Evolutionary conservation across 2,888 invertebrate genomes (phyloP).

Genomic region (Thereva nobilitata): DNA sequence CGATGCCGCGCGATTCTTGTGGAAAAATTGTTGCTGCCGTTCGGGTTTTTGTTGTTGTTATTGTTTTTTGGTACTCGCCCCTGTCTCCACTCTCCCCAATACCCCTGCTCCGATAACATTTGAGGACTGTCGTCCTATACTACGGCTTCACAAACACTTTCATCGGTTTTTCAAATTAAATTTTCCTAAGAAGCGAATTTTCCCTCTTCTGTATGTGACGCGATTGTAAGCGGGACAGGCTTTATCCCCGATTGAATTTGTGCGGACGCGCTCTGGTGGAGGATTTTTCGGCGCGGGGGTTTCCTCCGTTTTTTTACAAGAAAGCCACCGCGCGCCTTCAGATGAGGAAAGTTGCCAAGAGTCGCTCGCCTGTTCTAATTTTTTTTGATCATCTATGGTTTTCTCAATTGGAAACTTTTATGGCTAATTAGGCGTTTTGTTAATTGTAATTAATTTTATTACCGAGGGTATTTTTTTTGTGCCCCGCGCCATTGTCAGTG

Average conservation of each 20-base stretch:
- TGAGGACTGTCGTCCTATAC: neutral
- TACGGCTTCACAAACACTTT: constrained; percentile 59
- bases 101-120: no score
- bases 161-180: constrained; percentile 59
- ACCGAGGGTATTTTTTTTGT: constrained; percentile 7
- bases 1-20: no score
- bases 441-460: constrained; percentile 56
- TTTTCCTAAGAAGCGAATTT: constrained; percentile 37
- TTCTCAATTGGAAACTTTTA: constrained; percentile 28
- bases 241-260: constrained; percentile 23
- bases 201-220: constrained; percentile 22
- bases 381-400: neutral
- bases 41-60: no score
- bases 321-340: neutral
- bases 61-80: no score
- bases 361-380: neutral
- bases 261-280: constrained; percentile 1
- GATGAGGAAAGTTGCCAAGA: neutral
- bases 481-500: neutral
- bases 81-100: no score
- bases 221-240: constrained; percentile 8
- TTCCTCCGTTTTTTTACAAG: constrained; percentile 6
- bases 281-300: neutral
- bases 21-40: no score
- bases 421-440: constrained; percentile 57